phyloP scores from a whole-genome alignment of 2,888 invertebrate species.

The Scaptomyza cyrtandrae region DNA sequence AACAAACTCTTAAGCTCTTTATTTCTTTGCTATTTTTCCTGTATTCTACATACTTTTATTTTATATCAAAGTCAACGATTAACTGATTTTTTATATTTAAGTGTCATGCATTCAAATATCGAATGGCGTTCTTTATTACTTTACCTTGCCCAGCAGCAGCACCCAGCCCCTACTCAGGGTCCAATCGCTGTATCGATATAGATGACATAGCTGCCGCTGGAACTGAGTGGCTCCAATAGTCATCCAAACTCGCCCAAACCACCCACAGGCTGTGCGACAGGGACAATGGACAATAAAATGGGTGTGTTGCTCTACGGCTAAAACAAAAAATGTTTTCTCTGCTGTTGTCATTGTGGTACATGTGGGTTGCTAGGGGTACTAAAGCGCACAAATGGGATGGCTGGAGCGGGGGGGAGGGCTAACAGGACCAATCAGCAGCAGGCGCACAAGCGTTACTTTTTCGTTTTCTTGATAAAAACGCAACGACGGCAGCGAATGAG shows the following conservation, averaged over 20 bases:
- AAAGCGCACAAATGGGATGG: slow-evolving; percentile 4
- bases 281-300: slow-evolving; percentile 72
- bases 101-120: background rate
- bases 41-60: background rate
- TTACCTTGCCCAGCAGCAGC: slow-evolving; percentile 1
- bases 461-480: slow-evolving; percentile 76
- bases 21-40: background rate
- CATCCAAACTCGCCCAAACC: background rate
- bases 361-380: slow-evolving; percentile 26
- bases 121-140: slow-evolving; percentile 8
- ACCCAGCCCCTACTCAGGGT: slow-evolving; percentile 15
- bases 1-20: no score
- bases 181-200: slow-evolving; percentile 39
- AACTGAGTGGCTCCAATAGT: slow-evolving; percentile 15
- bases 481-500: slow-evolving; percentile 70
- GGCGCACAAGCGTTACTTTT: slow-evolving; percentile 69
- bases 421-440: slow-evolving; percentile 74
- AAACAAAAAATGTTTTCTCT: slow-evolving; percentile 69
- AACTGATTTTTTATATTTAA: background rate
- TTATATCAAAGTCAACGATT: background rate
- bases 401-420: background rate
- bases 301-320: slow-evolving; percentile 73
- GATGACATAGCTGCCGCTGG: slow-evolving; percentile 1
- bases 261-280: slow-evolving; percentile 17
- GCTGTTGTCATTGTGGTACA: slow-evolving; percentile 38